Conservation (phyloP, 2,888 invertebrate genomes). For the Acanthosepion esculentum region DNA sequence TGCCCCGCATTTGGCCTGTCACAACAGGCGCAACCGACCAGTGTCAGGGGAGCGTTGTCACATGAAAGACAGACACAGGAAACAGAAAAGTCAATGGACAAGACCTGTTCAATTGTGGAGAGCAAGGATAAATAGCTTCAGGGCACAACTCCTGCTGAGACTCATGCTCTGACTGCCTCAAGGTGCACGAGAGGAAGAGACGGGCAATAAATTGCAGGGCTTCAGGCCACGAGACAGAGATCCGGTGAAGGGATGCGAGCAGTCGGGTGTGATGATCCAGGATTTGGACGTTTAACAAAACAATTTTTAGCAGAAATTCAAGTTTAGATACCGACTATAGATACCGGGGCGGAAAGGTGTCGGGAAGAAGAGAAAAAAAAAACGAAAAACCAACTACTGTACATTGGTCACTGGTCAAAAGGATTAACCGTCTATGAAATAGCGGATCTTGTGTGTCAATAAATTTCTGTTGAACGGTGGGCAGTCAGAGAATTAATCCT, state of each 20-base stretch:
- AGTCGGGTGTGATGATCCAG: conserved; percentile 4
- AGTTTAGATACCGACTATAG: too few species aligned
- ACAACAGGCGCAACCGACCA: neutral
- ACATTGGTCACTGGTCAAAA: too few species aligned
- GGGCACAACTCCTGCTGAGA: neutral
- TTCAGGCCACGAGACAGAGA: conserved; percentile 8
- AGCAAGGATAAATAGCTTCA: conserved; percentile 5
- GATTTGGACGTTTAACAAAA: conserved; percentile 4
- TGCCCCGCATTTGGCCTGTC: neutral
- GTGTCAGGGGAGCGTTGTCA: neutral
- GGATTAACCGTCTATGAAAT: too few species aligned
- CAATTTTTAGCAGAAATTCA: neutral
- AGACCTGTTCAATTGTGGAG: conserved; percentile 4
- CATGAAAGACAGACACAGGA: conserved; percentile 33
- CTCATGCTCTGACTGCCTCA: neutral
- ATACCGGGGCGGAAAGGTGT: too few species aligned
- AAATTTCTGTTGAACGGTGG: too few species aligned
- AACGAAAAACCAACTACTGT: too few species aligned
- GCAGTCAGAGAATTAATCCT: too few species aligned
- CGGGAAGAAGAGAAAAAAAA: too few species aligned
- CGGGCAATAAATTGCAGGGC: neutral
- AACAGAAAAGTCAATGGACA: neutral
- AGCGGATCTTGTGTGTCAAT: too few species aligned
- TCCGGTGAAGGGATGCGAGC: neutral
- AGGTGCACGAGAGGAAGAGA: neutral